Percentiles rank a stretch among this genome's conserved stretches.
Evolutionary conservation across 2,888 invertebrate species (phyloP).

Genomic region (Ptychoptera contaminata): DNA sequence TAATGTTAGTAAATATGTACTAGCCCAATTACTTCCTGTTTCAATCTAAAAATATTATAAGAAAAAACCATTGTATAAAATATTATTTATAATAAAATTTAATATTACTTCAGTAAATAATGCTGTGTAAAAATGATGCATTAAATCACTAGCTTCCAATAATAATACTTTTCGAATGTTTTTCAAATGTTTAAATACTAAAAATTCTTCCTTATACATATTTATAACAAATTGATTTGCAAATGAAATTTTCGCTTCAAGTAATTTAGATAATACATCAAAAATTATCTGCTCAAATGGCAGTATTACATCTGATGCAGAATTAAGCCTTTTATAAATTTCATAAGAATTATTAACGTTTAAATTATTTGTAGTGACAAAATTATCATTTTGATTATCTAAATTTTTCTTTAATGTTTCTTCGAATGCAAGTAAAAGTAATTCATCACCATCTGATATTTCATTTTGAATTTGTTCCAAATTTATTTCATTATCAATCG

Average conservation of each 20-base stretch:
- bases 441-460: slow-evolving; percentile 17
- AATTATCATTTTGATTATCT: slow-evolving; percentile 7
- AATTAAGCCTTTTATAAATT: slow-evolving; percentile 7
- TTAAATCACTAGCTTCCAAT: slow-evolving; percentile 35
- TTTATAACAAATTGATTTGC: slow-evolving; percentile 34
- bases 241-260: slow-evolving; percentile 26
- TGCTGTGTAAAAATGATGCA: slow-evolving; percentile 34
- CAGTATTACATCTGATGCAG: slow-evolving; percentile 20
- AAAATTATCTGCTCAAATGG: slow-evolving; percentile 31
- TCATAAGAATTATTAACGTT: too few species aligned
- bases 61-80: slow-evolving; percentile 3
- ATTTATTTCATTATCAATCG: not conserved
- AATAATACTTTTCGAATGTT: slow-evolving; percentile 35
- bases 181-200: slow-evolving; percentile 30
- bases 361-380: slow-evolving; percentile 7
- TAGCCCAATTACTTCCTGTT: slow-evolving; percentile 30
- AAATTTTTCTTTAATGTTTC: slow-evolving; percentile 1
- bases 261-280: slow-evolving; percentile 25
- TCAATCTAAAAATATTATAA: slow-evolving; percentile 27
- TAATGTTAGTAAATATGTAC: slow-evolving; percentile 29
- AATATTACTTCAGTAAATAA: slow-evolving; percentile 32
- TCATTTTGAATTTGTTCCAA: not conserved
- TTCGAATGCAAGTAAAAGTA: slow-evolving; percentile 18
- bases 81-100: not conserved
- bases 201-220: slow-evolving; percentile 32